Conservation (phyloP, 2,888 invertebrate species). For the Crepidodera aurea region DNA sequence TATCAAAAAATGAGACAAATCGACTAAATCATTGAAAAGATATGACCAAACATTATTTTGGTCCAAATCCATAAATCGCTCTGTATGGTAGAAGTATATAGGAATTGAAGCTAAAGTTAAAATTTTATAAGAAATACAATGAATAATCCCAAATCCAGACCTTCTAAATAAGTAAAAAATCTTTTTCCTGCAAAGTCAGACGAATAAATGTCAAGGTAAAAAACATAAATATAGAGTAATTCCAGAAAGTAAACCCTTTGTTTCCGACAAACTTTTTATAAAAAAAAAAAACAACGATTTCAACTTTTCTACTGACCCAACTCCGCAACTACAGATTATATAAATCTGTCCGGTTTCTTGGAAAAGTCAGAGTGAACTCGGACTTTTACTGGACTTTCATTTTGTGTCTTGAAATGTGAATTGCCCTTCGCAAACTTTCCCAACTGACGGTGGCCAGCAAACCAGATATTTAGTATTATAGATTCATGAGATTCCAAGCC, state of each 20-base stretch:
- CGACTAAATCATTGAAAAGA: too few species aligned
- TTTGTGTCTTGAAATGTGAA: conserved; percentile 51
- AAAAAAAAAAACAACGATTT: not conserved
- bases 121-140: too few species aligned
- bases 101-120: too few species aligned
- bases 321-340: conserved; percentile 12
- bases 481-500: conserved; percentile 54
- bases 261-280: not conserved
- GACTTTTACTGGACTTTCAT: conserved; percentile 25
- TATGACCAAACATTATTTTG: too few species aligned
- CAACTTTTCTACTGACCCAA: not conserved
- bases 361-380: conserved; percentile 5
- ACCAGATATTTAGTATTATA: conserved; percentile 47
- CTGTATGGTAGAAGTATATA: too few species aligned
- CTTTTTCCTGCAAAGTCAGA: too few species aligned
- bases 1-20: too few species aligned
- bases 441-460: conserved; percentile 24
- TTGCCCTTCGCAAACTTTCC: conserved; percentile 46
- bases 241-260: not conserved
- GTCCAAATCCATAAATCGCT: too few species aligned
- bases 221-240: not conserved
- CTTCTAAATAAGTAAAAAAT: too few species aligned
- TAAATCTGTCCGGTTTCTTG: conserved; percentile 17
- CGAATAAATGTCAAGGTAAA: not conserved
- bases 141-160: too few species aligned